Conservation (phyloP, 2,888 invertebrate genomes). For the Hedya salicella region DNA sequence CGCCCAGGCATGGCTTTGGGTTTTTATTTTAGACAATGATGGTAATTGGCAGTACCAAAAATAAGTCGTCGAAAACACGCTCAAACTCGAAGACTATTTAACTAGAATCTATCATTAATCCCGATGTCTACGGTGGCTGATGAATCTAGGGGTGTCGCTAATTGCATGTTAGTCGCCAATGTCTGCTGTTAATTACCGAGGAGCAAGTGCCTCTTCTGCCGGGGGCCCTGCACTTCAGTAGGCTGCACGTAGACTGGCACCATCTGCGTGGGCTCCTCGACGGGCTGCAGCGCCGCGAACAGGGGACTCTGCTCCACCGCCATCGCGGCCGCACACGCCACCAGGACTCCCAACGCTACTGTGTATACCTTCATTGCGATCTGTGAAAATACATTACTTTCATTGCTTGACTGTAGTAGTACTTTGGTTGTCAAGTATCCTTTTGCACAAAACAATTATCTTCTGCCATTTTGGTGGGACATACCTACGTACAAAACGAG, state of each 20-base stretch:
- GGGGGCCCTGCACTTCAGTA: constrained; percentile 46
- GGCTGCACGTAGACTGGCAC: constrained; percentile 51
- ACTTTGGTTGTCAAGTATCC: too few relatives aligned
- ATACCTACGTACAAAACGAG: too few relatives aligned
- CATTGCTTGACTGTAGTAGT: neutral
- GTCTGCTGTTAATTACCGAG: neutral
- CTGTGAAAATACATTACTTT: too few relatives aligned
- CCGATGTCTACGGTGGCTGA: too few relatives aligned
- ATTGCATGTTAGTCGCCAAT: too few relatives aligned
- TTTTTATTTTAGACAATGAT: neutral
- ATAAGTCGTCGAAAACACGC: too few relatives aligned
- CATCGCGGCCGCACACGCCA: constrained; percentile 62
- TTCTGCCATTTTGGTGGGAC: too few relatives aligned
- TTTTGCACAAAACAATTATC: too few relatives aligned
- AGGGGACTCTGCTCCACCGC: constrained; percentile 62
- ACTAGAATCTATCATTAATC: too few relatives aligned
- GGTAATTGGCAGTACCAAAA: too few relatives aligned
- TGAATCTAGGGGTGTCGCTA: too few relatives aligned
- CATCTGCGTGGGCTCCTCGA: constrained; percentile 42
- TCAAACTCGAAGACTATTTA: too few relatives aligned
- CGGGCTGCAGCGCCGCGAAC: constrained; percentile 57
- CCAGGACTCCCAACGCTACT: constrained; percentile 61
- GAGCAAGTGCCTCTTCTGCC: constrained; percentile 63
- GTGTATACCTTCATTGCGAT: constrained; percentile 57
- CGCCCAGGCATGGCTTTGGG: neutral